Evolutionary conservation across 2,797 vertebrate genomes (phyloP), one percentile per base, ranked within the genome.

Genomic region (Ctenopoma multispine): DNA sequence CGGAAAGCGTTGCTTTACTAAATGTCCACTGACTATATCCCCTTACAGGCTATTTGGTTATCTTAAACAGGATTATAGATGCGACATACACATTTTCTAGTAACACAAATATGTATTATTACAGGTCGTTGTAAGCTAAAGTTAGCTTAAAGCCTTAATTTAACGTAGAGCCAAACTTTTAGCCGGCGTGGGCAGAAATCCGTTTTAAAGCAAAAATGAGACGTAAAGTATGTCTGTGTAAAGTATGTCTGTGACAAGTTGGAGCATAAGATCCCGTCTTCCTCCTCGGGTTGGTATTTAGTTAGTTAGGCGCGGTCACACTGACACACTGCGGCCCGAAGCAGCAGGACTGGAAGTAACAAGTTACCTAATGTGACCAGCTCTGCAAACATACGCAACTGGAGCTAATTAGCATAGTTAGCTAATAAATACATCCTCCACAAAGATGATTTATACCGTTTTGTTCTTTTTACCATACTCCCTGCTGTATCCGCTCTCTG

Each of bases 301-400:
- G 38, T 38, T 7, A 17, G 38, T n/a, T 14, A 79, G 75, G 80
- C 20, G 85, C 61, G 80, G 77, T 21, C 69, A 17, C 1, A 49
- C 31, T 56, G 1, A 8, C 14, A 4, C 2, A 0, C 0, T 36
- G 21, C n/a, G 27, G 36, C 0, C 7, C n/a, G 31, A 63, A 15
- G 40, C 56, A 62, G 44, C 18, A 11, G 14, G 47, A 63, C 49
- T 36, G 43, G 41, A 14, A 17, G 31, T 2, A 13, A n/a, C 31
- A 34, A 1, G 31, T 34, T 34, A 2, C 43, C 23, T 55, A 6
- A 38, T 0, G 36, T 43, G 46, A 7, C 14, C 6, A 41, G 18
- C 10, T 36, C 11, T 12, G 10, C 11, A 36, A 36, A 12, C 36
- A 36, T 11, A 36, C 36, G 36, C 36, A 12, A 4, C 36, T 36